These are phyloP conservation scores for Criorhina ranunculi DNA, from an alignment of 2,888 invertebrate species.

Conservation along the genomic window DNA sequence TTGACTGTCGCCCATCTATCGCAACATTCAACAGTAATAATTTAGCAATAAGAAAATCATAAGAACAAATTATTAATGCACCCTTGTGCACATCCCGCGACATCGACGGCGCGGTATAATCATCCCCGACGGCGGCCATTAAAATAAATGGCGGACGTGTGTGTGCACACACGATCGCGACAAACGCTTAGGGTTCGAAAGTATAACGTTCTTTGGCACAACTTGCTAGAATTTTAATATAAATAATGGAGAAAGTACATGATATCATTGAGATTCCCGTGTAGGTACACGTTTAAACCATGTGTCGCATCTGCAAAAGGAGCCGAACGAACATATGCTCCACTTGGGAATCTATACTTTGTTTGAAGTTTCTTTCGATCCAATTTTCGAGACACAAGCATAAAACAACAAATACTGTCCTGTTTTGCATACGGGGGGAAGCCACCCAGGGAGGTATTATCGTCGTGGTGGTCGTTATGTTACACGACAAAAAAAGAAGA, in stretches of 20 bases:
- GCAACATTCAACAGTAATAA: slow-evolving; percentile 68
- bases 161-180: slow-evolving; percentile 71
- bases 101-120: slow-evolving; percentile 57
- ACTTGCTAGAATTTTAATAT: slow-evolving; percentile 70
- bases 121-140: slow-evolving; percentile 71
- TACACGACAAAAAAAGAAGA: slow-evolving; percentile 12
- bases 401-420: slow-evolving; percentile 34
- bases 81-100: slow-evolving; percentile 73
- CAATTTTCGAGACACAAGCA: slow-evolving; percentile 62
- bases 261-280: slow-evolving; percentile 53
- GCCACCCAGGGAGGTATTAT: slow-evolving; percentile 10
- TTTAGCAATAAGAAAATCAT: slow-evolving; percentile 75
- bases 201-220: slow-evolving; percentile 31
- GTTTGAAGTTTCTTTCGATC: slow-evolving; percentile 59
- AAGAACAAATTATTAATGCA: slow-evolving; percentile 78
- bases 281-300: slow-evolving; percentile 20
- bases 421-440: slow-evolving; percentile 21
- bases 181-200: slow-evolving; percentile 56
- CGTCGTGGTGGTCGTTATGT: slow-evolving; percentile 17
- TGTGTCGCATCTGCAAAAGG: slow-evolving; percentile 51
- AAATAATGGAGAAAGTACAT: slow-evolving; percentile 77
- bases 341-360: slow-evolving; percentile 68
- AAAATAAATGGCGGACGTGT: slow-evolving; percentile 76
- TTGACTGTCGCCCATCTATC: slow-evolving; percentile 73
- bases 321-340: slow-evolving; percentile 76